phyloP scores from a whole-genome alignment of 2,888 invertebrate genomes.

The Clunio marinus region DNA sequence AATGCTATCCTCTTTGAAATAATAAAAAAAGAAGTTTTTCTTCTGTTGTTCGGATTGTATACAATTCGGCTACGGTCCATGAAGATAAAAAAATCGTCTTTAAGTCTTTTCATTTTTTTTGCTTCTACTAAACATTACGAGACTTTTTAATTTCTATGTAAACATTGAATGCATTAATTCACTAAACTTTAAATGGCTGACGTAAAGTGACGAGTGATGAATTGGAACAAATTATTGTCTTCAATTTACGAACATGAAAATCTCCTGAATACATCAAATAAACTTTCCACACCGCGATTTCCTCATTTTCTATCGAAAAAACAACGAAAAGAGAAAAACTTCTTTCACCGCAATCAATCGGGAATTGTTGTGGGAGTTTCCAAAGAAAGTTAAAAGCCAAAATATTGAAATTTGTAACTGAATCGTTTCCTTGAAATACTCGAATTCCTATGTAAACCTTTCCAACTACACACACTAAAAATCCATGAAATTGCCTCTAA shows the following conservation, averaged over 20 bases:
- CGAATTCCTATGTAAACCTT: not conserved
- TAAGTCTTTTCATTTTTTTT: slow-evolving; percentile 2
- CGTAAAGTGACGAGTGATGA: not conserved
- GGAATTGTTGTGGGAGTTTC: slow-evolving; percentile 17
- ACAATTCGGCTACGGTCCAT: slow-evolving; percentile 7
- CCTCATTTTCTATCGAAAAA: no score
- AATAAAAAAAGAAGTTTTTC: slow-evolving; percentile 23
- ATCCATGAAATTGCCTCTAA: no score
- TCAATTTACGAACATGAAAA: not conserved
- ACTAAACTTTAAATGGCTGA: slow-evolving; percentile 5
- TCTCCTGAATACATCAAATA: slow-evolving; percentile 7
- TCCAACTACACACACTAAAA: no score
- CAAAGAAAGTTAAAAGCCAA: slow-evolving; percentile 7
- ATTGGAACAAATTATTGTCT: not conserved
- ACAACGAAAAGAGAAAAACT: no score
- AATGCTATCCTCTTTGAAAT: slow-evolving; percentile 34
- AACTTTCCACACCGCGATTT: not conserved
- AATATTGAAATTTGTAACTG: slow-evolving; percentile 12
- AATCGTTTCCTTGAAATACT: slow-evolving; percentile 15
- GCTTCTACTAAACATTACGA: not conserved
- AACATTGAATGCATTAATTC: slow-evolving; percentile 16
- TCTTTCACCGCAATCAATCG: slow-evolving; percentile 3
- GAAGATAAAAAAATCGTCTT: slow-evolving; percentile 17
- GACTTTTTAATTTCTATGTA: slow-evolving; percentile 11
- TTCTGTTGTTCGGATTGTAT: no score